Evolutionary conservation across 2,888 invertebrate genomes (phyloP), one percentile per base, ranked within the genome.

Genomic region (Margaritifera margaritifera): DNA sequence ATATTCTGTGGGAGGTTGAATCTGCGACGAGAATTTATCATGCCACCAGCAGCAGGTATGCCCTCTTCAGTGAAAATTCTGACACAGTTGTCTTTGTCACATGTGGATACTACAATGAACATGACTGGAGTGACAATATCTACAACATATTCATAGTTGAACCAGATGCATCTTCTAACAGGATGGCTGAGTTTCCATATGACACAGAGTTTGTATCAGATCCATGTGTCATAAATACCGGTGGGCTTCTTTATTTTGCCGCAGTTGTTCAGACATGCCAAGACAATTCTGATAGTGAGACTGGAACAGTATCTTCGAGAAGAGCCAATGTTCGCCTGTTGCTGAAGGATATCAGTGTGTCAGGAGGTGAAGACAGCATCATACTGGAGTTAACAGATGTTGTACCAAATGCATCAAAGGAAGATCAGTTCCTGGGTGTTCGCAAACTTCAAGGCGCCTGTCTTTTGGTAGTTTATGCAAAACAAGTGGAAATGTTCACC

Each of bases 1-100:
- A 82, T 63, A 78, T 84, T 24, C 63, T 87, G 52, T 87, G 87
- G 87, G 77, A 83, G 51, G 63, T 82, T 27, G 73, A 74, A n/a
- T 79, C 77, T 19, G 79, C 79, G 6, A 60, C 75, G 6, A 74
- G 78, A 62, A 71, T 80, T 51, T 77, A 75, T 62, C 75, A 78
- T 55, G 74, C 77, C 6, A 71, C 62, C 51, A 74, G 69, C 66
- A 78, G 74, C 53, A 75, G 82, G 31, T 81, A 69, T 67, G 80
- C 81, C 8, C 69, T 81, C 27, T 85, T 84, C 68, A 79, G 82
- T 60, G 68, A 77, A 11, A 63, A 70, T 20, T 81, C 79, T 50
- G 63, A 75, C 20, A 66, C 73, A 6, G 73, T 82, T 11, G 79
- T 79, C 0, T 80, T 84, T 55, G 78, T 85, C 19, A 79, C 78